Conservation (phyloP, 2,797 vertebrate genomes). For the Naso thynnoides region DNA sequence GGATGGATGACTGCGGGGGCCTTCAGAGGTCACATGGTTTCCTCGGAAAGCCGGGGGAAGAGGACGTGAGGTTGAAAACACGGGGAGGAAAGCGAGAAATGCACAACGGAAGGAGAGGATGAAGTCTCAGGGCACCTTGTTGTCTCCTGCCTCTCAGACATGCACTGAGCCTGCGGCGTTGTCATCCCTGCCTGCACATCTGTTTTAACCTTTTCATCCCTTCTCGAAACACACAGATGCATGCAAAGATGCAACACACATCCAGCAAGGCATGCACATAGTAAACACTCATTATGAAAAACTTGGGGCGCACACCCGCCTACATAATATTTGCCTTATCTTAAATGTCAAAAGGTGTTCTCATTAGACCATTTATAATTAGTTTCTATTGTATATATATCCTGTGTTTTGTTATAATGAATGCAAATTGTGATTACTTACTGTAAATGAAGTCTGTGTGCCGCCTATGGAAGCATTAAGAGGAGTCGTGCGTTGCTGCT, state of each 20-base stretch:
- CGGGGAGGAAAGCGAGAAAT: not conserved
- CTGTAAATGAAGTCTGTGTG: conserved; percentile 26
- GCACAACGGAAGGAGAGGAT: conserved; percentile 10
- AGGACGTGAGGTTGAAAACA: conserved; percentile 69
- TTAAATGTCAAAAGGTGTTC: conserved; percentile 48
- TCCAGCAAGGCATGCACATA: conserved; percentile 32
- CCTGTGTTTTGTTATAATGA: conserved; percentile 42
- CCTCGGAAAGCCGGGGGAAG: conserved; percentile 54
- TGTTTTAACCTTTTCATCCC: conserved; percentile 78
- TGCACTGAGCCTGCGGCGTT: conserved; percentile 44
- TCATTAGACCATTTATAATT: conserved; percentile 55
- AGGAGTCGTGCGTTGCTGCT: not conserved
- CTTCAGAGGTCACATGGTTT: conserved; percentile 76
- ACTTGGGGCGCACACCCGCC: not conserved
- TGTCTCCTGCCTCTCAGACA: conserved; percentile 38
- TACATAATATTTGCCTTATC: conserved; percentile 34
- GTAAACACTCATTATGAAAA: conserved; percentile 58
- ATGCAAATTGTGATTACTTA: conserved; percentile 15
- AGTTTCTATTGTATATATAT: conserved; percentile 30
- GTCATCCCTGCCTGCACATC: conserved; percentile 70
- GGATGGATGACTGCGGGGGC: conserved; percentile 78
- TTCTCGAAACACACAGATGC: conserved; percentile 29
- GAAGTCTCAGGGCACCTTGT: conserved; percentile 58
- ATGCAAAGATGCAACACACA: conserved; percentile 26
- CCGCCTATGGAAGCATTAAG: not conserved